Evolutionary conservation across 2,797 vertebrate species (phyloP).

Genomic region (Silurus aristotelis): DNA sequence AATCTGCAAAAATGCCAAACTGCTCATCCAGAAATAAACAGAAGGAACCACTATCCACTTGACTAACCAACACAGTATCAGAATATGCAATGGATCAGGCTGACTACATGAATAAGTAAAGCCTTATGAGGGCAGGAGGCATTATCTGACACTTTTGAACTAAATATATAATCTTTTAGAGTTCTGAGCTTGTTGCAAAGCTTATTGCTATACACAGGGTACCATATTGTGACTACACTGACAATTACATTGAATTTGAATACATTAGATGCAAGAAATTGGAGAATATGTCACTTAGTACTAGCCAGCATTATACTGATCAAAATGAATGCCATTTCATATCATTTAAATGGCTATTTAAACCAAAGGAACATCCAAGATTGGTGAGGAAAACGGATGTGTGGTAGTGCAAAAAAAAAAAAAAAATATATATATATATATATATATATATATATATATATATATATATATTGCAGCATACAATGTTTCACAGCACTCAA

Average conservation of each 20-base stretch:
- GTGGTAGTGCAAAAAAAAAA: neutral
- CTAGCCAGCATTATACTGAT: neutral
- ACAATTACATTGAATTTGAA: neutral
- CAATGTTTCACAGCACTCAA: no score
- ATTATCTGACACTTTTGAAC: neutral
- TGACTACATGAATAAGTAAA: neutral
- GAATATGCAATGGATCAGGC: neutral
- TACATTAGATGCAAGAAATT: neutral
- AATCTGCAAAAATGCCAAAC: slow-evolving; percentile 32
- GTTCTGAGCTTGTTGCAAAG: no score
- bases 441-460: no score
- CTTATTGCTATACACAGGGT: neutral
- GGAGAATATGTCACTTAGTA: neutral
- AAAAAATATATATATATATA: neutral
- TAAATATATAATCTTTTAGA: no score
- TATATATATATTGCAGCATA: no score
- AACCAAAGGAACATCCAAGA: neutral
- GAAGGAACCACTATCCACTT: neutral
- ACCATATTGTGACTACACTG: neutral
- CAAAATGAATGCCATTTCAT: neutral
- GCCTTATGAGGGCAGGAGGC: neutral
- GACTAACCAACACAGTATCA: neutral
- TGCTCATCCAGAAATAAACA: slow-evolving; percentile 16
- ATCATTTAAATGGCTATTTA: neutral
- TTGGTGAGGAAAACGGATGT: neutral